These are phyloP conservation scores for Dromius quadrimaculatus DNA, from an alignment of 2,888 invertebrate genomes.

Conservation along the genomic window DNA sequence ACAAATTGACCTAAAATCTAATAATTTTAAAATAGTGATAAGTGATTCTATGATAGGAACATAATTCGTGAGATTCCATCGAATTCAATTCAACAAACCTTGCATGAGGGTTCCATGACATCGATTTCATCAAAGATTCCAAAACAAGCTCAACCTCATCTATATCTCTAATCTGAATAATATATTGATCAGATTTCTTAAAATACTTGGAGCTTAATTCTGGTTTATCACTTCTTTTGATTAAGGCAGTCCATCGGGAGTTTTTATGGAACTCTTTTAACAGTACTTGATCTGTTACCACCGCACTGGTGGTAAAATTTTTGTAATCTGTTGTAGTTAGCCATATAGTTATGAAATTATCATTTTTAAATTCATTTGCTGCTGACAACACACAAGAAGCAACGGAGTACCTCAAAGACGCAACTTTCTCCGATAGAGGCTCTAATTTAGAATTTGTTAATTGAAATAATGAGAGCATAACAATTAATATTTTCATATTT, in stretches of 20 bases:
- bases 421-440: slow-evolving; percentile 17
- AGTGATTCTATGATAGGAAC: no score
- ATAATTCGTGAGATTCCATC: no score
- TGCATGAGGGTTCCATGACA: slow-evolving; percentile 46
- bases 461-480: neutral
- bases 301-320: slow-evolving; percentile 32
- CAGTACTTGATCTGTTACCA: slow-evolving; percentile 42
- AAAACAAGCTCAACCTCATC: slow-evolving; percentile 33
- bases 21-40: no score
- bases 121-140: neutral
- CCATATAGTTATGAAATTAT: slow-evolving; percentile 28
- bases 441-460: slow-evolving; percentile 16
- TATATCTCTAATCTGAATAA: slow-evolving; percentile 42
- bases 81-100: no score
- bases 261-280: slow-evolving; percentile 24
- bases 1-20: no score
- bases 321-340: slow-evolving; percentile 28
- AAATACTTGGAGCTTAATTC: slow-evolving; percentile 31
- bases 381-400: slow-evolving; percentile 34
- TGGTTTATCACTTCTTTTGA: slow-evolving; percentile 25
- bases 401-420: slow-evolving; percentile 39
- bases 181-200: slow-evolving; percentile 48
- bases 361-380: slow-evolving; percentile 20
- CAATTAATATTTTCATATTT: neutral
- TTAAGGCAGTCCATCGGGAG: slow-evolving; percentile 25